Base-by-base conservation (phyloP, 2,888 invertebrate genomes). In the Dichetophora obliterata region DNA sequence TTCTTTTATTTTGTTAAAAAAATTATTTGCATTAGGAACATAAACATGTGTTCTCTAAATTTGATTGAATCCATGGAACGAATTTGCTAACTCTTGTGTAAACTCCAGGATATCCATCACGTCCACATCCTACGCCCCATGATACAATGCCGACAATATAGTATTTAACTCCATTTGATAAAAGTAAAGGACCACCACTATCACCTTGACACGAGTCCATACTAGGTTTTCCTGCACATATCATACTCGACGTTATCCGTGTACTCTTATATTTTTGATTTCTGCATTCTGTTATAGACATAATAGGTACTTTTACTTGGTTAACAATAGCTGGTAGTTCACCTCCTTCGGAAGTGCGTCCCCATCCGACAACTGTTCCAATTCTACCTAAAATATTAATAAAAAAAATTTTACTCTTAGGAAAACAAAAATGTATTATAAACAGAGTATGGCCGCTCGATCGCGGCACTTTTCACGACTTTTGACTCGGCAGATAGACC, bases 141-240 rank as follows among this genome's bases (percentile, higher is more conserved):
- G 95, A 95, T 0, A 96, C 96, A 82, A 95, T 94, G 48, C 96
- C 96, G 74, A 94, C 93, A 75, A 96, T 94, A 89, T 95, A 95
- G 84, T 92, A 93, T 87, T 93, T 94, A 77, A 94, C 94, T 48
- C 93, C 94, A 81, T 92, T 93, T 80, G 94, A 93, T 4, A 96
- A 89, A 0, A 96, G 90, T 61, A 96, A 90, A 0, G 96, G 96
- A 0, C 96, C 96, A 19, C 96, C 96, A 82, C 95, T 95, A 88
- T 96, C 96, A 0, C 96, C 96, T 89, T 96, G 96, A 84, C 96
- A 96, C 0, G 96, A 96, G 89, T 96, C 96, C 85, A 94, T 93
- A 6, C 92, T 92, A 3, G 95, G 94, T 80, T 92, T 92, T 16
- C 96, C 96, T 9, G 96, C 96, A 86, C 96, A 96, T 77, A 96